Evolutionary conservation across 2,113 vertebrate genomes (phyloP).

Genomic region (Campylomormyrus numenius): DNA sequence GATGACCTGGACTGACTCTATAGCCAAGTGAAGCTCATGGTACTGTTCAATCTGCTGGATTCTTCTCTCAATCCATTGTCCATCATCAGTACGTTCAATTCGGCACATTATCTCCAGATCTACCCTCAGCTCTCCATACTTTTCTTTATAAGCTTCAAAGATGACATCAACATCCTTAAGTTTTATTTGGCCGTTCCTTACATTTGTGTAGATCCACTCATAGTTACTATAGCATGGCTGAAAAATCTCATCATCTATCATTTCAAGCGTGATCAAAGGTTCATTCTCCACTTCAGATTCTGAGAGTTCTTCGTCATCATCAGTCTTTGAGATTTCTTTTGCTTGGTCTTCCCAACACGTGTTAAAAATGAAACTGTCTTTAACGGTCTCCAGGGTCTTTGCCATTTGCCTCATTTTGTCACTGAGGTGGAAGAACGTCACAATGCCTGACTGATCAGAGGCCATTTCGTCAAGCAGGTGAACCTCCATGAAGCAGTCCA

Average conservation of each 20-base stretch:
- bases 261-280: conserved; percentile 27
- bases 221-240: conserved; percentile 52
- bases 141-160: conserved; percentile 61
- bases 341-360: conserved; percentile 66
- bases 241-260: conserved; percentile 43
- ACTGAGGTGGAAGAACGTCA: conserved; percentile 63
- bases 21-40: conserved; percentile 73
- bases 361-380: conserved; percentile 68
- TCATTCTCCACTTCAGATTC: not conserved
- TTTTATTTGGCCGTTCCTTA: conserved; percentile 64
- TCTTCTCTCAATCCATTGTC: conserved; percentile 64
- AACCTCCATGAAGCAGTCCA: conserved; percentile 55
- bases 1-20: conserved; percentile 69
- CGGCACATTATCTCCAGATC: conserved; percentile 64
- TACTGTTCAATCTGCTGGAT: conserved; percentile 79
- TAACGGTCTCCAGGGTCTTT: conserved; percentile 39
- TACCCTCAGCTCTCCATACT: conserved; percentile 49
- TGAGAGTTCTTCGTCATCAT: not conserved
- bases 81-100: conserved; percentile 25
- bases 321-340: not conserved
- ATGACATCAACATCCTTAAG: conserved; percentile 61
- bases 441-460: accelerated
- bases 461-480: conserved; percentile 14
- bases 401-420: conserved; percentile 51
- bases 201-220: conserved; percentile 40